phyloP scores from a whole-genome alignment of 2,113 vertebrate species.

The Brienomyrus brachyistius region DNA sequence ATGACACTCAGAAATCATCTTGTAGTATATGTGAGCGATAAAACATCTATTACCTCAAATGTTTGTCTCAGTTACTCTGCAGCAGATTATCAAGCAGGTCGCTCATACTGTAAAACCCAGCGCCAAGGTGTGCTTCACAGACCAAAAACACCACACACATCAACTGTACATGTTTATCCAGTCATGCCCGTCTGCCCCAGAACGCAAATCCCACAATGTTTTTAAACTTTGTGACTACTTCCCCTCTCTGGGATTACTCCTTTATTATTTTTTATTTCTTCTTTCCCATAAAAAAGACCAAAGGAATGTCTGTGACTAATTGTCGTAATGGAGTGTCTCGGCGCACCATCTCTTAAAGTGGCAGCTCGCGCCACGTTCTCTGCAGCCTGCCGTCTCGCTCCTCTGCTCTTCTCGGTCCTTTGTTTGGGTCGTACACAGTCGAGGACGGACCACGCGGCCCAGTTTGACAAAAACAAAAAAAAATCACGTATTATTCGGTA shows the following conservation, averaged over 20 bases:
- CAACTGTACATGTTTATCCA: not conserved
- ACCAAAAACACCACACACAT: not conserved
- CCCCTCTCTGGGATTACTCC: not conserved
- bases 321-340: not conserved
- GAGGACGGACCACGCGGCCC: not conserved
- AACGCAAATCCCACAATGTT: not conserved
- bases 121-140: not conserved
- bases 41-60: not conserved
- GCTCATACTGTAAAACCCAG: not conserved
- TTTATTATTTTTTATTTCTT: not conserved
- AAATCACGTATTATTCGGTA: not conserved
- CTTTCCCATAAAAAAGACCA: slow-evolving; percentile 1
- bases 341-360: not conserved
- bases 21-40: not conserved
- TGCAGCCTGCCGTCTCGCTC: not conserved
- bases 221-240: not conserved
- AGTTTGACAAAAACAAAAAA: not conserved
- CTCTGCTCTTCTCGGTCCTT: not conserved
- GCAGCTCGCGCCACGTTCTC: not conserved
- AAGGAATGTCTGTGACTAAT: slow-evolving; percentile 7
- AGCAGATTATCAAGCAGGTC: not conserved
- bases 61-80: not conserved
- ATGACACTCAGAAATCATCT: not conserved
- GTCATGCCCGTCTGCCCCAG: not conserved
- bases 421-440: not conserved